Evolutionary conservation across 2,113 vertebrate genomes (phyloP).

Genomic region (Varanus salvator): DNA sequence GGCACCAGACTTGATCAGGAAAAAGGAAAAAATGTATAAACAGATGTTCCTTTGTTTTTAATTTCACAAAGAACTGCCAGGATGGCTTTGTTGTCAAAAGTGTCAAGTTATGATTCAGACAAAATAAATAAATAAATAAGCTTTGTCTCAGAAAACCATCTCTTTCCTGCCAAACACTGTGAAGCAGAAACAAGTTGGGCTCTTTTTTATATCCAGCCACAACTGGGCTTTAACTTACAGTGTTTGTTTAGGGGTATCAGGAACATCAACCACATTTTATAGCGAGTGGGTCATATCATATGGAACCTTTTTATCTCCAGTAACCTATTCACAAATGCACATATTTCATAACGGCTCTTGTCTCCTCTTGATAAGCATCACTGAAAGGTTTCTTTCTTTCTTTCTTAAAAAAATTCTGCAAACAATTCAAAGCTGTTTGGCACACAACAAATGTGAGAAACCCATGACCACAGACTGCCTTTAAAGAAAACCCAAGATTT

Average conservation of each 20-base stretch:
- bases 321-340: conserved; percentile 63
- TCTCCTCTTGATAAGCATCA: conserved; percentile 73
- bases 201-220: conserved; percentile 45
- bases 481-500: conserved; percentile 79
- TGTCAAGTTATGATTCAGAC: conserved; percentile 37
- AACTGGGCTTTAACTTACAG: conserved; percentile 18
- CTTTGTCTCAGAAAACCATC: conserved; percentile 55
- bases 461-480: conserved; percentile 85
- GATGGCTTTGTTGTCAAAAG: conserved; percentile 20
- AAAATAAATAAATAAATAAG: conserved; percentile 9
- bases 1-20: background rate
- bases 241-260: conserved; percentile 54
- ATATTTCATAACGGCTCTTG: conserved; percentile 69
- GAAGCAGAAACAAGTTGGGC: conserved; percentile 65
- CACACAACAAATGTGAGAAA: conserved; percentile 79
- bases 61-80: background rate
- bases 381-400: conserved; percentile 60
- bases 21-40: background rate
- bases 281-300: conserved; percentile 61
- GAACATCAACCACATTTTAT: conserved; percentile 65
- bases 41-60: background rate
- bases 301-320: conserved; percentile 61
- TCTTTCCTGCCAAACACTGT: background rate
- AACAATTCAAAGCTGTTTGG: conserved; percentile 79
- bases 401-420: conserved; percentile 57